phyloP scores from a whole-genome alignment of 2,888 invertebrate species.

The Nemotelus nigrinus region DNA sequence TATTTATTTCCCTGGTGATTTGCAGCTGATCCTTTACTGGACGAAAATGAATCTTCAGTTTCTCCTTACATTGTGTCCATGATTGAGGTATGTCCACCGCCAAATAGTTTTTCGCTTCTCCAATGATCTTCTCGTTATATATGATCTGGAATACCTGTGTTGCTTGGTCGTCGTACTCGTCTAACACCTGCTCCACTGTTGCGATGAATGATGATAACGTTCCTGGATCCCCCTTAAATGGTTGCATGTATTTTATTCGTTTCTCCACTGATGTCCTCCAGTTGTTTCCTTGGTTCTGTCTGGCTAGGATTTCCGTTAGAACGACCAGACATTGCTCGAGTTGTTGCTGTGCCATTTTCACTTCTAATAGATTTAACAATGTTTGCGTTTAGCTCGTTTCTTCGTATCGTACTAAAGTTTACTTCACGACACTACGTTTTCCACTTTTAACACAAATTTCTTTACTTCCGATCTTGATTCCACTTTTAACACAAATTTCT shows the following conservation, averaged over 20 bases:
- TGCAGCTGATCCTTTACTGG: conserved; percentile 9
- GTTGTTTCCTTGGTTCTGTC: conserved; percentile 10
- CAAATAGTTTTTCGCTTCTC: conserved; percentile 24
- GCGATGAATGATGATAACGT: conserved; percentile 6
- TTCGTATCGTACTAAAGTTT: background rate
- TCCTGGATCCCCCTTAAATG: conserved; percentile 13
- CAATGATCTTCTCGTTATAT: conserved; percentile 10
- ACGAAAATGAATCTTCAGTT: conserved; percentile 1
- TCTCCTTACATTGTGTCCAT: conserved; percentile 23
- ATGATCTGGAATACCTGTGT: background rate
- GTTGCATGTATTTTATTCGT: conserved; percentile 6
- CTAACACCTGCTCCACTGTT: conserved; percentile 6
- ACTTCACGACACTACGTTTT: background rate
- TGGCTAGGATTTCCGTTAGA: background rate
- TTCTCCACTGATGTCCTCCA: background rate
- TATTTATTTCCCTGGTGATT: conserved; percentile 14
- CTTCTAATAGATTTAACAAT: background rate
- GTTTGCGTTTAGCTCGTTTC: background rate
- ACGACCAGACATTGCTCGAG: conserved; percentile 16
- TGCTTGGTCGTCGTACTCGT: background rate
- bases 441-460: background rate
- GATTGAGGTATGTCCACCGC: background rate
- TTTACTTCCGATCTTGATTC: background rate
- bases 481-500: background rate
- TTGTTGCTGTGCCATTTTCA: conserved; percentile 5